Evolutionary conservation across 2,888 invertebrate genomes (phyloP), one percentile per base, ranked within the genome.

Genomic region (Phytoseiulus persimilis): DNA sequence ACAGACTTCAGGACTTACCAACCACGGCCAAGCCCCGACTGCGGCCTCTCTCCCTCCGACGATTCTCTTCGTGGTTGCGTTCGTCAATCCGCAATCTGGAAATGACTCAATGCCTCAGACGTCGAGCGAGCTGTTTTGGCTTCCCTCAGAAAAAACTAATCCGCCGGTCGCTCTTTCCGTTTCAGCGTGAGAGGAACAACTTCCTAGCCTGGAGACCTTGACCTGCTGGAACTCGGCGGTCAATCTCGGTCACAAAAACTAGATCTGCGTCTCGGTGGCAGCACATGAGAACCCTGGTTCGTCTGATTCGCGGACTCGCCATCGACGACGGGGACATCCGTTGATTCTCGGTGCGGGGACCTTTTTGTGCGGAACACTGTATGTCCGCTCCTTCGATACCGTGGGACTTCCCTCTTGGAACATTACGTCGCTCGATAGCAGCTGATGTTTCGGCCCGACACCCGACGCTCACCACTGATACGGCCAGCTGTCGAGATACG

Each of bases 31-130:
- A 11, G 91, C 90, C 5, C 92, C 92, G n/a, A 91, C 90, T 11
- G 91, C 89, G 6, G 96, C 95, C 14, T 94, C 94, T 0, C 94
- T 92, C 0, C 96, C 96, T 9, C 95, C 96, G 0, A 96, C 96
- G 0, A 96, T 94, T 91, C 95, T 94, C 65, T 93, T 93, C 91
- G 94, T 94, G 0, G 94, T 92, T 0, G 93, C 93, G 91, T 94
- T 94, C 83, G 94, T 94, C 90, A 93, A 92, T 0, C 96, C 96
- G 91, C 96, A 96, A 6, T 84, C 90, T 91, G 65, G 39, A 90
- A 90, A 33, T 31, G 3, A 9, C 31, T 90, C 45, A 32, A 28
- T 31, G 32, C 18, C 65, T 65, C 65, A 65, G 18, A 11, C 23
- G 28, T 3, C 28, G 39, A 39, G 9, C 39, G 39, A 39, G 5